A percentile compares a stretch with the other conserved stretches of the same genome.
Conservation (phyloP, 2,888 invertebrate species). For the Entomobrya multifasciata region DNA sequence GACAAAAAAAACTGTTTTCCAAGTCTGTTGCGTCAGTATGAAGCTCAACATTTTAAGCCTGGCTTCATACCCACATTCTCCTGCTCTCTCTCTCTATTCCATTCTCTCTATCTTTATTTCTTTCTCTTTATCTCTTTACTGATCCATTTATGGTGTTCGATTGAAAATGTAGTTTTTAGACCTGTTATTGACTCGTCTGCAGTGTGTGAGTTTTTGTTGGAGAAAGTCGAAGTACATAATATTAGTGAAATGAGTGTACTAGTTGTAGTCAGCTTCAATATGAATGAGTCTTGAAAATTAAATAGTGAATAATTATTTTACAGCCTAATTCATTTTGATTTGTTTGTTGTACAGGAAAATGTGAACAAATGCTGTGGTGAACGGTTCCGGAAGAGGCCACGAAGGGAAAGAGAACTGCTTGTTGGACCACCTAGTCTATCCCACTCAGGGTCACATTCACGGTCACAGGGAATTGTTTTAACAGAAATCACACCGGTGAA, state of each 20-base stretch:
- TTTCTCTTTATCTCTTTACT: background rate
- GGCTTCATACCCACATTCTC: background rate
- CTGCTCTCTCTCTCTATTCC: background rate
- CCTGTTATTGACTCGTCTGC: background rate
- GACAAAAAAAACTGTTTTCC: no score
- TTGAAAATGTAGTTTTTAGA: conserved; percentile 5
- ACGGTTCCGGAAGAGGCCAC: conserved; percentile 40
- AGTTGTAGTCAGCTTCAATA: background rate
- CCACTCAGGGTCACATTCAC: conserved; percentile 74
- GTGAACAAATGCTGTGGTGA: conserved; percentile 77
- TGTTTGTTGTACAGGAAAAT: conserved; percentile 72
- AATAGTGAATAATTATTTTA: background rate
- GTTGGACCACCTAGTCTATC: conserved; percentile 67
- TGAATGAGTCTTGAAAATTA: background rate
- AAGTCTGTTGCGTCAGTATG: no score
- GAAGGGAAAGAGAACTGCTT: conserved; percentile 62
- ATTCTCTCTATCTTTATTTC: background rate
- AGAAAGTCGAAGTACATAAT: background rate
- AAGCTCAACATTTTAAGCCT: background rate
- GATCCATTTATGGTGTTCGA: background rate
- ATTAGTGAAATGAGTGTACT: background rate
- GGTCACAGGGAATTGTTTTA: conserved; percentile 73
- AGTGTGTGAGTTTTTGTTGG: conserved; percentile 4
- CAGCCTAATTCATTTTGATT: background rate
- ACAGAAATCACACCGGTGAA: conserved; percentile 75